A percentile compares a stretch with the other conserved stretches of the same genome.
Conservation (phyloP, 2,113 vertebrate genomes). For the Pheucticus melanocephalus region DNA sequence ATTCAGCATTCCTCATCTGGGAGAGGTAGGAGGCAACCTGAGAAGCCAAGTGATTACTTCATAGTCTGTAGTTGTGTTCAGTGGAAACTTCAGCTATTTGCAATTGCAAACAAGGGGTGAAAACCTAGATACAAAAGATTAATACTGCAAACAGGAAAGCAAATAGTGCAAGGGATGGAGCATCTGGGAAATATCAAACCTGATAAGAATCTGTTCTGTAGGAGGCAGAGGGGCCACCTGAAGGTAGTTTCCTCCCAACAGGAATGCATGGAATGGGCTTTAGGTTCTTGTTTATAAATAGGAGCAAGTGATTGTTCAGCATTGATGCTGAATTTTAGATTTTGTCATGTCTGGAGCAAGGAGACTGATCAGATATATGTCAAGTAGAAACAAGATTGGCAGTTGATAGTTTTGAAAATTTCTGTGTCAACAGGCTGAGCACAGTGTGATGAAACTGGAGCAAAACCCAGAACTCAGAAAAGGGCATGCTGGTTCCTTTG, state of each 20-base stretch:
- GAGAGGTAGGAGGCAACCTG: background rate
- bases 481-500: background rate
- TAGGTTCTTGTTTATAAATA: background rate
- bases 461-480: background rate
- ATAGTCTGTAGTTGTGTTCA: background rate
- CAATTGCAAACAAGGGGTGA: background rate
- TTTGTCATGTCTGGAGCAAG: background rate
- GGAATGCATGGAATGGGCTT: background rate
- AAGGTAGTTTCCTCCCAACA: background rate
- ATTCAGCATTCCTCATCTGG: background rate
- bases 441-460: background rate
- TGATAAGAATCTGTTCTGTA: background rate
- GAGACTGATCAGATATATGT: background rate
- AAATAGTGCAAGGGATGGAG: background rate
- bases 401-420: background rate
- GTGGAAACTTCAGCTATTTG: background rate
- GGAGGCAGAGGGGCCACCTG: background rate
- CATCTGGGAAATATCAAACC: background rate
- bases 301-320: background rate
- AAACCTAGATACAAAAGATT: background rate
- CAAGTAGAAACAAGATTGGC: background rate
- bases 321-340: background rate
- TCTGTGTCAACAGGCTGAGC: background rate
- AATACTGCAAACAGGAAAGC: background rate
- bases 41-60: background rate